A percentile compares a stretch with the other conserved stretches of the same genome.
These are phyloP conservation scores for Orycteropus afer DNA, from an alignment of 2,113 vertebrate species.

Conservation along the genomic window DNA sequence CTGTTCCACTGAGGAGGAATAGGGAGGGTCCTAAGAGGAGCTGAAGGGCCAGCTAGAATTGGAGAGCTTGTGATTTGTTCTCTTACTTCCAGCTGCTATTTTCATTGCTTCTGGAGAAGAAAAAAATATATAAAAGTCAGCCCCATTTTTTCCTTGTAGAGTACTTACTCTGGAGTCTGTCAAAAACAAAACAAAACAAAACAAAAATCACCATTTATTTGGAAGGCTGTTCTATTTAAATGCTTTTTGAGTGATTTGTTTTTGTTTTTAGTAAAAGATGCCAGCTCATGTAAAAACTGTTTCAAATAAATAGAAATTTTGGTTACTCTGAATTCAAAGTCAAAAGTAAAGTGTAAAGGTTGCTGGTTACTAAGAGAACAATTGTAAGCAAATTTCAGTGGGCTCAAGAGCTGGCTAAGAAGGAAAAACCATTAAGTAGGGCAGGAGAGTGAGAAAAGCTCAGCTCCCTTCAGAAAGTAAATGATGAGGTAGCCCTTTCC, in stretches of 20 bases:
- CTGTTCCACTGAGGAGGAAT: neutral
- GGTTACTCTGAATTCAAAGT: slow-evolving; percentile 37
- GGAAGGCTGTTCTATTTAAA: neutral
- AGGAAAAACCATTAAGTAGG: neutral
- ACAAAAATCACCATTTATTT: neutral
- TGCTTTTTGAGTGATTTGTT: neutral
- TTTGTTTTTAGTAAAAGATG: slow-evolving; percentile 41
- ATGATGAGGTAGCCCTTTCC: neutral
- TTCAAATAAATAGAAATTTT: slow-evolving; percentile 51
- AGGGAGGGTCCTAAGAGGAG: rapidly evolving
- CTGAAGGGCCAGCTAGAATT: neutral
- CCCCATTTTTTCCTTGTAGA: neutral
- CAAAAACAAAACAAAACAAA: neutral
- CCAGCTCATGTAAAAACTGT: slow-evolving; percentile 35
- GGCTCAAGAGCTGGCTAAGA: slow-evolving; percentile 18
- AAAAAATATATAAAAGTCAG: neutral
- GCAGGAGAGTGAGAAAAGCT: neutral
- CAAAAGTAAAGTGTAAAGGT: slow-evolving; percentile 36
- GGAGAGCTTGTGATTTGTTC: neutral
- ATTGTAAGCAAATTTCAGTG: slow-evolving; percentile 53
- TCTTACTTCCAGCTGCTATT: neutral
- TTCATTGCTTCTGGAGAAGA: neutral
- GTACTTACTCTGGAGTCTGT: neutral
- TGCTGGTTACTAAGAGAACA: slow-evolving; percentile 67
- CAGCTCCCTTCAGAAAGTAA: neutral